These are phyloP conservation scores for Cerastoderma edule DNA, from an alignment of 2,888 invertebrate genomes.

Conservation along the genomic window DNA sequence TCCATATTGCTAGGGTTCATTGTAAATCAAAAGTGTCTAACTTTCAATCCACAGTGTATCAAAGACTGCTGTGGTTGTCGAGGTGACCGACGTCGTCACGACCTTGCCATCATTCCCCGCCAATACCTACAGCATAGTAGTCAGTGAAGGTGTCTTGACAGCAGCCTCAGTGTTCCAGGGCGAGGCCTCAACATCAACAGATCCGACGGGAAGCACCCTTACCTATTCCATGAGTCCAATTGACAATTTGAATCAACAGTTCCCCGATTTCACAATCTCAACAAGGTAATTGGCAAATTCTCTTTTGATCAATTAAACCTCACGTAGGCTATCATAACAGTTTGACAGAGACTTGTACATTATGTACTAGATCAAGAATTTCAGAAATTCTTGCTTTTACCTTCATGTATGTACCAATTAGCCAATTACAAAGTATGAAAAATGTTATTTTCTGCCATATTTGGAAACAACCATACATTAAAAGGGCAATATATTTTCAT, in stretches of 20 bases:
- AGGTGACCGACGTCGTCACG: conserved; percentile 59
- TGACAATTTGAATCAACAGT: conserved; percentile 20
- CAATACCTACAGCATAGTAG: conserved; percentile 64
- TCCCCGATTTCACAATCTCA: conserved; percentile 54
- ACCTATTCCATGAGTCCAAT: conserved; percentile 48
- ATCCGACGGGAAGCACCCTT: conserved; percentile 61
- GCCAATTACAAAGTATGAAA: too few relatives aligned
- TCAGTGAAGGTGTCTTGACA: conserved; percentile 76
- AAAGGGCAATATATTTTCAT: too few relatives aligned
- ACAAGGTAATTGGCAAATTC: conserved; percentile 30
- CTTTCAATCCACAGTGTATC: conserved; percentile 39
- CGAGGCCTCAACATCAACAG: conserved; percentile 59
- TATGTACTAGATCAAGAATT: too few relatives aligned
- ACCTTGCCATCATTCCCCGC: conserved; percentile 70
- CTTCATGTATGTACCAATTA: too few relatives aligned
- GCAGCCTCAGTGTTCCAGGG: conserved; percentile 66
- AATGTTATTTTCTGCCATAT: too few relatives aligned
- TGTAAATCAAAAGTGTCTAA: too few relatives aligned
- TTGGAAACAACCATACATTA: too few relatives aligned
- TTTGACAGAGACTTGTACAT: too few relatives aligned
- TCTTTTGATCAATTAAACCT: too few relatives aligned
- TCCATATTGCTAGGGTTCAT: too few relatives aligned
- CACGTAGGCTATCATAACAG: too few relatives aligned
- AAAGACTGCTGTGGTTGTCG: conserved; percentile 65
- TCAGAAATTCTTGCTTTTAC: too few relatives aligned